Evolutionary conservation across 2,888 invertebrate genomes (phyloP).

Genomic region (Fragum fragum): DNA sequence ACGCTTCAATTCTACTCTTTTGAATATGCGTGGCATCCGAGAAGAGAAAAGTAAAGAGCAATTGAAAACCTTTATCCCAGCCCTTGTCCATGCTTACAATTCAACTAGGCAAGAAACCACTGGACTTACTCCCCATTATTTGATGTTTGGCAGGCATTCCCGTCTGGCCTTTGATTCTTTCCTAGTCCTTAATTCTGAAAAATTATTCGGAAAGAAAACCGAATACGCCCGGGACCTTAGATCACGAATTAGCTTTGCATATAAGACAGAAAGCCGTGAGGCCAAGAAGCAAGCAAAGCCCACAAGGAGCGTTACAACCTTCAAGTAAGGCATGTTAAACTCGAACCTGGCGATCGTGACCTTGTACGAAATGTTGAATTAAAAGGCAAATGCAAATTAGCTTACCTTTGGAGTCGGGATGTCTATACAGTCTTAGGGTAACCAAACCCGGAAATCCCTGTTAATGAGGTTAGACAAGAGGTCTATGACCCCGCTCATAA

Average conservation of each 20-base stretch:
- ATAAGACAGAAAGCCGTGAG: no score
- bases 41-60: background rate
- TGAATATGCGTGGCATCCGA: background rate
- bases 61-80: background rate
- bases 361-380: no score
- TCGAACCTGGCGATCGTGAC: no score
- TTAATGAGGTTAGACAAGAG: no score
- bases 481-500: no score
- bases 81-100: conserved; percentile 8
- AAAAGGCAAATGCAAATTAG: no score
- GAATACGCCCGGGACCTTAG: background rate
- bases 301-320: no score
- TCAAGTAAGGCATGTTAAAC: no score
- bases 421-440: no score
- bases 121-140: conserved; percentile 4
- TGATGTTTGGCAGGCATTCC: background rate
- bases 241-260: background rate
- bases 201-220: background rate
- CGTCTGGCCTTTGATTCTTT: background rate
- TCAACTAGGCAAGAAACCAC: conserved; percentile 14
- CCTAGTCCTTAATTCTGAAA: background rate
- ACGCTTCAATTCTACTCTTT: background rate
- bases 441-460: no score
- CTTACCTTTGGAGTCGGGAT: no score
- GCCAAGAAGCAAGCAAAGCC: no score